Percentiles rank a stretch among this genome's conserved stretches.
phyloP scores from a whole-genome alignment of 2,888 invertebrate genomes.

The Mythimna pallens region DNA sequence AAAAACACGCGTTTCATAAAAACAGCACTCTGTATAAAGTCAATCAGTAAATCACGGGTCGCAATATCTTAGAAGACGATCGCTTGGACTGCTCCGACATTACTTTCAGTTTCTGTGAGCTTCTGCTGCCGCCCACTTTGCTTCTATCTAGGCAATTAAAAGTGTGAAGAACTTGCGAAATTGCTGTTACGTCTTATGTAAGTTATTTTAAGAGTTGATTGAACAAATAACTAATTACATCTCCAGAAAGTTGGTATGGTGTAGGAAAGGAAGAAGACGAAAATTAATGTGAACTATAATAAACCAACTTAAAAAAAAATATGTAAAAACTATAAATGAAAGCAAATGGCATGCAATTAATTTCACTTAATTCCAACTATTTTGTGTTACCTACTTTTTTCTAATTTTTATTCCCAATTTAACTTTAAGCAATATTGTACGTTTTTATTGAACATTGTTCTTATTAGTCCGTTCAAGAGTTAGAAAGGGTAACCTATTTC shows the following conservation, averaged over 20 bases:
- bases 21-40: slow-evolving; percentile 57
- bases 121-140: slow-evolving; percentile 19
- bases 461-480: too few species aligned
- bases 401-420: too few species aligned
- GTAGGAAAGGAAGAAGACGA: background rate
- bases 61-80: slow-evolving; percentile 54
- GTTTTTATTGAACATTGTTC: too few species aligned
- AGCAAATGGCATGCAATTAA: too few species aligned
- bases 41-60: slow-evolving; percentile 57
- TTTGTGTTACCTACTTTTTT: too few species aligned
- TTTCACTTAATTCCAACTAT: too few species aligned
- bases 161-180: background rate
- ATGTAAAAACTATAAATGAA: too few species aligned
- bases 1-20: too few species aligned
- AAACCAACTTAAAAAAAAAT: too few species aligned
- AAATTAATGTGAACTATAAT: background rate
- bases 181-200: background rate
- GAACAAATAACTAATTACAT: background rate
- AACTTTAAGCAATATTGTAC: too few species aligned
- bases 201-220: background rate
- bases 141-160: slow-evolving; percentile 10
- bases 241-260: too few species aligned
- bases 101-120: slow-evolving; percentile 51
- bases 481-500: too few species aligned
- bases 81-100: slow-evolving; percentile 35